phyloP scores from a whole-genome alignment of 2,888 invertebrate species.

The Alloscopus bannaensis region DNA sequence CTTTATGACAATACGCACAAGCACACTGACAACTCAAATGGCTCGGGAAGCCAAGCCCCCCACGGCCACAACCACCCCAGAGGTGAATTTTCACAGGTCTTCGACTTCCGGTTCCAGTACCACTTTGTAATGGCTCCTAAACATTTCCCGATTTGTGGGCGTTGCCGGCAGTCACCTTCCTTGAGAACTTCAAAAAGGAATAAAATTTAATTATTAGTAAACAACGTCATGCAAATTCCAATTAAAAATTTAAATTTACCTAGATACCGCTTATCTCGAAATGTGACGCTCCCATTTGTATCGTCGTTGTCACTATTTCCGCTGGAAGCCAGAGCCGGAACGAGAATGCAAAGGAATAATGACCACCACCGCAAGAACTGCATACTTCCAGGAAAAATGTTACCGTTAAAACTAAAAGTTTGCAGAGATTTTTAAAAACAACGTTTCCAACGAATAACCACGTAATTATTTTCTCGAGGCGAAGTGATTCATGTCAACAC shows the following conservation, averaged over 20 bases:
- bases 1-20: slow-evolving; percentile 33
- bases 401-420: no score
- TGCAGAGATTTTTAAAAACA: no score
- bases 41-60: slow-evolving; percentile 39
- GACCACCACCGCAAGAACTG: no score
- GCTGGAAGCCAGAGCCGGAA: no score
- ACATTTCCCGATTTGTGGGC: slow-evolving; percentile 27
- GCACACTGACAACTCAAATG: slow-evolving; percentile 29
- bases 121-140: slow-evolving; percentile 34
- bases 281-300: no score
- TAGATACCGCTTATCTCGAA: slow-evolving; percentile 2
- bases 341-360: no score
- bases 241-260: not conserved
- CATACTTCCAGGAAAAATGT: no score
- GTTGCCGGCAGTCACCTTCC: slow-evolving; percentile 25
- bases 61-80: slow-evolving; percentile 47
- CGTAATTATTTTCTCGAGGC: no score
- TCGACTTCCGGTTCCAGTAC: slow-evolving; percentile 35
- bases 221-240: not conserved
- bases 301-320: no score
- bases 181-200: slow-evolving; percentile 7
- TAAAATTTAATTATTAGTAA: not conserved
- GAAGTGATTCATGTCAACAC: no score
- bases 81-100: slow-evolving; percentile 36
- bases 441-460: no score